Conservation (phyloP, 2,113 vertebrate species). For the Oncorhynchus mykiss region DNA sequence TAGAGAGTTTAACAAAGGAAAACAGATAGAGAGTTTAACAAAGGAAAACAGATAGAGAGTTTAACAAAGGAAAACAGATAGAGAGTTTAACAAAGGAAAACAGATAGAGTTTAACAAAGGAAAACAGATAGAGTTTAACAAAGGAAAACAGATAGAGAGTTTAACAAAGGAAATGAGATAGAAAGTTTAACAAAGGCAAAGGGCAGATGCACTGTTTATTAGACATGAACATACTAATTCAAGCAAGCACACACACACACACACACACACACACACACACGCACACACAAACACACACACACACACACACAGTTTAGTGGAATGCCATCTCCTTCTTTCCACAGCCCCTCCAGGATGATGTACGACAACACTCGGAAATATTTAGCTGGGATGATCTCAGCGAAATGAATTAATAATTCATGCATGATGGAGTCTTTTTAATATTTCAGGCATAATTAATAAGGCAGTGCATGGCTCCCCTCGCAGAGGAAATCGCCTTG, state of each 20-base stretch:
- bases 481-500: conserved; percentile 58
- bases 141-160: too few species aligned
- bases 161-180: not conserved
- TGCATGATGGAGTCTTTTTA: conserved; percentile 74
- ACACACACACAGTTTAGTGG: conserved; percentile 47
- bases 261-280: conserved; percentile 22
- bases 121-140: not conserved
- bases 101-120: too few species aligned
- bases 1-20: too few species aligned
- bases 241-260: conserved; percentile 10
- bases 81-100: too few species aligned
- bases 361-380: conserved; percentile 65
- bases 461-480: conserved; percentile 57
- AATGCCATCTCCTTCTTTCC: conserved; percentile 37
- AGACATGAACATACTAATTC: not conserved
- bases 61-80: too few species aligned
- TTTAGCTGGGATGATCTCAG: conserved; percentile 69
- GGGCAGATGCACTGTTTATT: not conserved
- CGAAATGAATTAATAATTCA: conserved; percentile 76
- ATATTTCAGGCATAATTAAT: conserved; percentile 79
- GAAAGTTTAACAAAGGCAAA: not conserved
- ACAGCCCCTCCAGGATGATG: conserved; percentile 55
- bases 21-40: too few species aligned
- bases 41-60: too few species aligned
- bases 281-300: not conserved